Evolutionary conservation across 2,888 invertebrate genomes (phyloP).

Genomic region (Neelides folsomi): DNA sequence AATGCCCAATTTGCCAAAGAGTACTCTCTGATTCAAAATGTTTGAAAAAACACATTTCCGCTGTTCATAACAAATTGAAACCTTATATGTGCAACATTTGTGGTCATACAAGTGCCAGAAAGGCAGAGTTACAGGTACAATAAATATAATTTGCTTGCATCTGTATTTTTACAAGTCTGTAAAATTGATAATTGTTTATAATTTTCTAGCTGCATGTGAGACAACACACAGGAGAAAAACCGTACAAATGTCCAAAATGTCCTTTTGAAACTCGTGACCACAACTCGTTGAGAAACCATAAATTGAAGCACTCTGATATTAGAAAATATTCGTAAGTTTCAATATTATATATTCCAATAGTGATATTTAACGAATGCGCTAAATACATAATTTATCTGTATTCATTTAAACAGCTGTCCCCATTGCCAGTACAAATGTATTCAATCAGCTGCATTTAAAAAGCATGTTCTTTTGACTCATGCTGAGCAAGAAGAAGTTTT

Average conservation of each 20-base stretch:
- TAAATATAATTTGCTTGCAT: conserved; percentile 37
- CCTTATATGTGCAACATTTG: conserved; percentile 62
- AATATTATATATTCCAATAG: conserved; percentile 36
- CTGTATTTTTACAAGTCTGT: not conserved
- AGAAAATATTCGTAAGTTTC: conserved; percentile 48
- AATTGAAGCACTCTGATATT: conserved; percentile 45
- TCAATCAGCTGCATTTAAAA: conserved; percentile 54
- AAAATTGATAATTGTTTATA: not conserved
- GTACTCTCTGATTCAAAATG: conserved; percentile 55
- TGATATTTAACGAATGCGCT: not conserved
- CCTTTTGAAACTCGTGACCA: conserved; percentile 58
- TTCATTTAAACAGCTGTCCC: conserved; percentile 47
- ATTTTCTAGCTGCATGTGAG: conserved; percentile 49
- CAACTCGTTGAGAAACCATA: conserved; percentile 51
- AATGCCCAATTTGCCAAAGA: conserved; percentile 54
- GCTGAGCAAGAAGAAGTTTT: conserved; percentile 42
- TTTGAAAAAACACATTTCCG: conserved; percentile 53
- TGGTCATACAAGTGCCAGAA: conserved; percentile 56
- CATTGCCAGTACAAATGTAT: conserved; percentile 56
- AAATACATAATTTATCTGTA: no score
- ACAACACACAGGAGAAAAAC: conserved; percentile 66
- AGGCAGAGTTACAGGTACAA: conserved; percentile 42
- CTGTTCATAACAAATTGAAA: conserved; percentile 59
- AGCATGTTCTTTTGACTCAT: conserved; percentile 40
- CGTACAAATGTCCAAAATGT: conserved; percentile 55